phyloP scores from a whole-genome alignment of 1,140 invertebrate species.

The Cotesia typhae region DNA sequence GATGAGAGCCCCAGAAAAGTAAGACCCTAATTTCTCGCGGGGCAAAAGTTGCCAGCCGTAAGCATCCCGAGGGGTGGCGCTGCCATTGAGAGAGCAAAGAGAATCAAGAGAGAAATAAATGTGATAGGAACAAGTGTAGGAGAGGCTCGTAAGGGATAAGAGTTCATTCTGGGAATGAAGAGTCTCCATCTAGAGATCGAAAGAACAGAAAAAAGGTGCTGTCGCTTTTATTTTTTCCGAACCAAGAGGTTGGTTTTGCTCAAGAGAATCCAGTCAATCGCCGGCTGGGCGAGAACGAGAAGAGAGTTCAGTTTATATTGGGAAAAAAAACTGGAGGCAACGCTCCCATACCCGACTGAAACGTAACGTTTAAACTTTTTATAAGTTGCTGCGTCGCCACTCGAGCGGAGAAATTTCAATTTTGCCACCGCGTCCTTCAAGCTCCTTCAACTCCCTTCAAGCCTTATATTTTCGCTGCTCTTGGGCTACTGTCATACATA shows the following conservation, averaged over 20 bases:
- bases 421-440: constrained; percentile 54
- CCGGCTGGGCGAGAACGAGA: constrained; percentile 45
- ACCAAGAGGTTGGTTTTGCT: constrained; percentile 32
- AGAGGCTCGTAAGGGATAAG: not conserved
- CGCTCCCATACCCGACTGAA: constrained; percentile 54
- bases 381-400: constrained; percentile 64
- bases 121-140: not conserved
- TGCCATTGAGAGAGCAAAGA: not conserved
- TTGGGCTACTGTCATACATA: constrained; percentile 30
- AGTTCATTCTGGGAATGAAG: constrained; percentile 10
- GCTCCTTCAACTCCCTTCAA: constrained; percentile 20
- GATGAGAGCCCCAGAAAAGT: constrained; percentile 47
- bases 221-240: constrained; percentile 21
- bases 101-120: constrained; percentile 9
- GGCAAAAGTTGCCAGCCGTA: constrained; percentile 62
- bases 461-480: constrained; percentile 24
- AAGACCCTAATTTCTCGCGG: constrained; percentile 66
- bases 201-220: not conserved
- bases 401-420: constrained; percentile 66
- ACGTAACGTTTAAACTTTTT: constrained; percentile 66
- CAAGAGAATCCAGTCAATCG: constrained; percentile 60
- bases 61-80: constrained; percentile 49
- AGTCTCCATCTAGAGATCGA: constrained; percentile 14
- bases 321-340: constrained; percentile 50
- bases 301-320: constrained; percentile 62